Percentiles rank a stretch among this genome's conserved stretches.
These are phyloP conservation scores for Eupithecia abbreviata DNA, from an alignment of 2,888 invertebrate species.

Conservation along the genomic window DNA sequence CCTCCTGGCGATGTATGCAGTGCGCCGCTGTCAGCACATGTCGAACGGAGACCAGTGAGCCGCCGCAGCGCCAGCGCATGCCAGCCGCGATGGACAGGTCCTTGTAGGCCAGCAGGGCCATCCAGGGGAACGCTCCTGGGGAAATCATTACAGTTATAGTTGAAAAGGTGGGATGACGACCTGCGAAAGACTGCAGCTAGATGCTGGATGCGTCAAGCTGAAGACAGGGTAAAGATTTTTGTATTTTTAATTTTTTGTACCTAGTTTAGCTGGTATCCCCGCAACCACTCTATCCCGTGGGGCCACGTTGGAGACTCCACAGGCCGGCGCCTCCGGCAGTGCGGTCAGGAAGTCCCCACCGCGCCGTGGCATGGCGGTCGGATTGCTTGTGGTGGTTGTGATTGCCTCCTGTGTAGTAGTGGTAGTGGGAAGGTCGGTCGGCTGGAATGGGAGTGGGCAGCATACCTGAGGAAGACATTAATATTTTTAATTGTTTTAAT, in stretches of 20 bases:
- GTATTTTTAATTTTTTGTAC: conserved; percentile 50
- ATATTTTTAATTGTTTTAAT: too few relatives aligned
- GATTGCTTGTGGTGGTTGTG: neutral
- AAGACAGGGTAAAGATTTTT: too few relatives aligned
- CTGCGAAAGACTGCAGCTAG: too few relatives aligned
- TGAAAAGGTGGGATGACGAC: too few relatives aligned
- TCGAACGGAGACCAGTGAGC: conserved; percentile 84
- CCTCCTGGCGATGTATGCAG: conserved; percentile 80
- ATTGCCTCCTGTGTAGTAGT: neutral
- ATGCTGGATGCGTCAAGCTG: too few relatives aligned
- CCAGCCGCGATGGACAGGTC: conserved; percentile 55
- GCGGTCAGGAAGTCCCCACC: conserved; percentile 16
- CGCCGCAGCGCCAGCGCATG: conserved; percentile 85
- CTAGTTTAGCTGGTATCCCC: conserved; percentile 83
- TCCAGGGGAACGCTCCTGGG: conserved; percentile 85
- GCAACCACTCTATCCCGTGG: conserved; percentile 84
- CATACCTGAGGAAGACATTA: conserved; percentile 39
- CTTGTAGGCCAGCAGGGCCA: conserved; percentile 87
- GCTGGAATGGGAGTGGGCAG: conserved; percentile 35
- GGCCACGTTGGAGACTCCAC: conserved; percentile 71
- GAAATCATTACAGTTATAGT: neutral
- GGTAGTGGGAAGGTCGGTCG: neutral
- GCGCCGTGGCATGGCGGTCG: neutral
- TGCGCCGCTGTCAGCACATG: conserved; percentile 90
- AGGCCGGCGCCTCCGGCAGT: conserved; percentile 29